Evolutionary conservation across 2,888 invertebrate species (phyloP).

Genomic region (Ornithoptera priamus): DNA sequence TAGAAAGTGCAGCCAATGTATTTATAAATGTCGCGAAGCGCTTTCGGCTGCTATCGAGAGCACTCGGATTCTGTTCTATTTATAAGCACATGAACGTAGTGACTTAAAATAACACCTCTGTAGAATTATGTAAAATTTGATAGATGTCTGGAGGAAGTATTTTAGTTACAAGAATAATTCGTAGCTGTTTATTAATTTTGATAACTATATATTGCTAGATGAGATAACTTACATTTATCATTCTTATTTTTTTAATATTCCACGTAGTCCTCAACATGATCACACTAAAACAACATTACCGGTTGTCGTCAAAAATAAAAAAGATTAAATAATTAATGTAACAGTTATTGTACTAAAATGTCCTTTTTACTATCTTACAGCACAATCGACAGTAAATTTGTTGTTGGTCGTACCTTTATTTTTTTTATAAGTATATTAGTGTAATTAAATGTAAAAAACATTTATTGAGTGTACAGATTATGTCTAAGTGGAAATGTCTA

Average conservation of each 20-base stretch:
- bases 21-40: slow-evolving; percentile 58
- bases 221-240: too few species aligned
- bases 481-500: neutral
- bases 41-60: slow-evolving; percentile 11
- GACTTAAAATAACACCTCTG: slow-evolving; percentile 52
- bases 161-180: slow-evolving; percentile 21
- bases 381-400: neutral
- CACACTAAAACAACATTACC: too few species aligned
- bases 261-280: too few species aligned
- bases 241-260: too few species aligned
- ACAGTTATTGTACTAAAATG: neutral
- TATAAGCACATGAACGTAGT: slow-evolving; percentile 48
- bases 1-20: slow-evolving; percentile 64
- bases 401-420: neutral
- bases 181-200: slow-evolving; percentile 1
- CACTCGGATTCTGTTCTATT: slow-evolving; percentile 46
- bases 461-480: neutral
- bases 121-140: slow-evolving; percentile 54
- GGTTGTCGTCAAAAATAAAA: neutral
- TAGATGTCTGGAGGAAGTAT: slow-evolving; percentile 9
- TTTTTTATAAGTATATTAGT: neutral
- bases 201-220: neutral
- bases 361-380: neutral
- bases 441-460: neutral
- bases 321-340: neutral